Conservation (phyloP, 2,797 vertebrate genomes). For the Coluber constrictor region DNA sequence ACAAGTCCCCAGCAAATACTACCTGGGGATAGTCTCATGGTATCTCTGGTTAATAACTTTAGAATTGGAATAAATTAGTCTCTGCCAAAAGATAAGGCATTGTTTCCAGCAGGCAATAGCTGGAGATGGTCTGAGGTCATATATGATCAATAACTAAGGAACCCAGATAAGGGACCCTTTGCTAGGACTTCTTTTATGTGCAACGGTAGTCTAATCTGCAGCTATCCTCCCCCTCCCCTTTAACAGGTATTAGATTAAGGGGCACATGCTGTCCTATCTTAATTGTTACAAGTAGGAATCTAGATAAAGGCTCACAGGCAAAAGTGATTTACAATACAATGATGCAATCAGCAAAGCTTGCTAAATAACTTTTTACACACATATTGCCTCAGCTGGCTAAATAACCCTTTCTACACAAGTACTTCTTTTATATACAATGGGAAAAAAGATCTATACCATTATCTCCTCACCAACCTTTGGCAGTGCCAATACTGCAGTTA, state of each 20-base stretch:
- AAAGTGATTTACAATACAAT: not conserved
- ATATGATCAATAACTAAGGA: not conserved
- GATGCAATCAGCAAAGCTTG: not conserved
- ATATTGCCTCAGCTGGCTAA: not conserved
- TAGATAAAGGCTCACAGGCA: slow-evolving; percentile 8
- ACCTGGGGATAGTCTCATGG: not conserved
- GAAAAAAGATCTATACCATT: not conserved
- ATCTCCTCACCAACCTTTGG: not conserved
- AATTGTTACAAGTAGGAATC: not conserved
- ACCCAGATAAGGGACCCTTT: not conserved
- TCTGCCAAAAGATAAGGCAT: not conserved
- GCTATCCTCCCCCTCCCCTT: not conserved
- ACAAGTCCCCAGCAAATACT: not conserved
- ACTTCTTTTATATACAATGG: not conserved
- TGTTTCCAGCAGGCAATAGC: not conserved
- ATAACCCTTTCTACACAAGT: not conserved
- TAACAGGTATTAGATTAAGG: not conserved
- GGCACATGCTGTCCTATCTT: not conserved
- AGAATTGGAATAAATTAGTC: not conserved
- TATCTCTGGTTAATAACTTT: not conserved
- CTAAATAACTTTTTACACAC: not conserved
- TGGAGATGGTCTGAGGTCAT: not conserved
- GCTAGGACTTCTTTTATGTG: not conserved
- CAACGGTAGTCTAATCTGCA: not conserved
- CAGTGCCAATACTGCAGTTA: not conserved